Base-by-base conservation (phyloP, 2,113 vertebrate species). In the Strigops habroptila region DNA sequence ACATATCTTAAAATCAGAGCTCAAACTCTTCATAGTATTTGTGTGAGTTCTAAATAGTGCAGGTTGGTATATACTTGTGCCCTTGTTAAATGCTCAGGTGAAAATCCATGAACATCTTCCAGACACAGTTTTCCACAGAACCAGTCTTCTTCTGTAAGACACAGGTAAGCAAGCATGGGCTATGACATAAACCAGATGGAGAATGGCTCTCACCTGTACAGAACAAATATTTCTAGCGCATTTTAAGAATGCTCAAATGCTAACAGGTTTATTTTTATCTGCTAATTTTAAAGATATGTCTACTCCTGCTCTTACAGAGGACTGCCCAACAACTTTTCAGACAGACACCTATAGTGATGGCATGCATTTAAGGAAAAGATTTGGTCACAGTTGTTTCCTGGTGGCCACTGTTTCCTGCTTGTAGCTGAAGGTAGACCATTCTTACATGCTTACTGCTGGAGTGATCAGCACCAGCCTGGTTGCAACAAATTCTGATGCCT, bases 141-240 rank as follows among this genome's bases (percentile, higher is more conserved):
- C 16, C 18, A 19, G 12, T 28, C 33, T 18, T 60, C 17, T 68
- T 62, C 67, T 2, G 0, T 19, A 37, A 41, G 19, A 35, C 33
- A 48, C 2, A 2, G 24, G 19, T 18, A 21, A 46, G 22, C 27
- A 84, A 77, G 31, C 0, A 2, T 2, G 15, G 23, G 18, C 48
- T 51, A 3, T 24, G 53, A 64, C 28, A 77, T 14, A 37, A 84
- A 69, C 2, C 33, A 46, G 48, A 30, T 0, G 35, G 22, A 83
- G 23, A 82, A 88, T 6, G 12, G 33, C 53, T 44, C 30, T 82
- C 33, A 16, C 9, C 60, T 18, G 18, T 10, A 52, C 22, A 59
- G 28, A 69, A 13, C 5, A 74, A 33, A 2, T 18, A 64, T 31
- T 69, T 48, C 75, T n/a, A 78, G 18, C 3, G 12, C 25, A 31